Evolutionary conservation across 2,113 vertebrate species (phyloP), one percentile per base, ranked within the genome.

Genomic region (Etheostoma cragini): DNA sequence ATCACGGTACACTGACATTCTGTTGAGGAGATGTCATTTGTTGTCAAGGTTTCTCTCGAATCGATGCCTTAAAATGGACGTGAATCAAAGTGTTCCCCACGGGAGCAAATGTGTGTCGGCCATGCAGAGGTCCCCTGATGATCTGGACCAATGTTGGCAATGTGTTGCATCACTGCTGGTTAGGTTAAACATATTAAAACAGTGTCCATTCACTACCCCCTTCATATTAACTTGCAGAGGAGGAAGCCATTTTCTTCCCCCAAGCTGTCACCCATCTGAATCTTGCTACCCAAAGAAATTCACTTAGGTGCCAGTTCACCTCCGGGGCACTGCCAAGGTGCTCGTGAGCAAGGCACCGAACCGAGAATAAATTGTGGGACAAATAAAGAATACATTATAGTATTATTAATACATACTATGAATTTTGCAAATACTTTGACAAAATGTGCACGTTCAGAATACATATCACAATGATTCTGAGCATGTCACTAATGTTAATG

Each of bases 1-100:
- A 73, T 80, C 56, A 88, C 33, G 42, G 60, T 77, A 71, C 68
- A 53, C 76, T 58, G 66, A 75, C 72, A 73, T 79, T 72, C 42
- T 68, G 49, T 76, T 86, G 64, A 65, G 56, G 63, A 72, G 42
- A 54, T 67, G 63, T 33, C 61, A 65, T 33, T 78, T 35, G 45
- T 67, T 65, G 30, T 61, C 46, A 60, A 33, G 54, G 6, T 78
- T 73, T 68, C 46, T 47, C 2, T 67, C 15, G 33, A 52, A 24
- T 22, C 3, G 12, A 19, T 63, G 69, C n/a, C 57, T 66, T 77
- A 12, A 50, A 71, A 62, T 42, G 50, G 42, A 72, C 56, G 26
- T 22, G 76, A 81, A 69, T 81, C 33, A 78, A 78, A 72, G 38
- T 19, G 19, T 33, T 74, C n/a, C 68, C 64, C 1, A 67, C n/a